Conservation (phyloP, 2,113 vertebrate species). For the Coptodon bakossiorum region DNA sequence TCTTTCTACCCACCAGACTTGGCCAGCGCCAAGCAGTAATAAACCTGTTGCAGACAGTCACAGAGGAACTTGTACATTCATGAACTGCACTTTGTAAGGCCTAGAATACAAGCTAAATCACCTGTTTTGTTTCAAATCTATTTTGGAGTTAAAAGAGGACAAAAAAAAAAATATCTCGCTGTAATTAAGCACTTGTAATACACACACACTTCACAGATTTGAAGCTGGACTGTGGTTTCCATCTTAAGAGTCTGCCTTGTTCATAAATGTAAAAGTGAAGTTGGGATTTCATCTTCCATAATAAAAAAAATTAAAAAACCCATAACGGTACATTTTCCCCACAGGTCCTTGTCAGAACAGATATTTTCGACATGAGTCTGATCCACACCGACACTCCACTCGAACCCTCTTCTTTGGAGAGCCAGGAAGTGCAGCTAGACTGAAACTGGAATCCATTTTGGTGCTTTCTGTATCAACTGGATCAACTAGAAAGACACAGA, state of each 20-base stretch:
- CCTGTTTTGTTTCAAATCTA: background rate
- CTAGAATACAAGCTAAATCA: background rate
- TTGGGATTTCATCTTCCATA: background rate
- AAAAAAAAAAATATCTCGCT: background rate
- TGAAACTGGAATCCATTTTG: slow-evolving; percentile 87
- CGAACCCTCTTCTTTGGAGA: slow-evolving; percentile 81
- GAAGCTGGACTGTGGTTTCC: background rate
- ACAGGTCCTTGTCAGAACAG: slow-evolving; percentile 72
- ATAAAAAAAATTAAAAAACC: background rate
- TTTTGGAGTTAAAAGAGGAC: background rate
- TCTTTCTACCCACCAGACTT: background rate
- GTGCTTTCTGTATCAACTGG: slow-evolving; percentile 85
- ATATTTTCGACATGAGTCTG: slow-evolving; percentile 81
- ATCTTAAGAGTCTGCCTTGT: background rate
- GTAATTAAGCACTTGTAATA: background rate
- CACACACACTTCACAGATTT: background rate
- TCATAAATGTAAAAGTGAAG: background rate
- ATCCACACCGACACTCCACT: slow-evolving; percentile 86
- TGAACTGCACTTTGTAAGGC: background rate
- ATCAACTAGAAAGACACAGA: slow-evolving; percentile 73
- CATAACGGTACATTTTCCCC: background rate
- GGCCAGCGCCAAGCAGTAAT: background rate
- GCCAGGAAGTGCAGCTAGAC: slow-evolving; percentile 70
- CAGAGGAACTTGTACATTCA: background rate
- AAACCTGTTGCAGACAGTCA: background rate